Base-by-base conservation (phyloP, 1,140 invertebrate genomes). In the Holcopasites calliopsidis region DNA sequence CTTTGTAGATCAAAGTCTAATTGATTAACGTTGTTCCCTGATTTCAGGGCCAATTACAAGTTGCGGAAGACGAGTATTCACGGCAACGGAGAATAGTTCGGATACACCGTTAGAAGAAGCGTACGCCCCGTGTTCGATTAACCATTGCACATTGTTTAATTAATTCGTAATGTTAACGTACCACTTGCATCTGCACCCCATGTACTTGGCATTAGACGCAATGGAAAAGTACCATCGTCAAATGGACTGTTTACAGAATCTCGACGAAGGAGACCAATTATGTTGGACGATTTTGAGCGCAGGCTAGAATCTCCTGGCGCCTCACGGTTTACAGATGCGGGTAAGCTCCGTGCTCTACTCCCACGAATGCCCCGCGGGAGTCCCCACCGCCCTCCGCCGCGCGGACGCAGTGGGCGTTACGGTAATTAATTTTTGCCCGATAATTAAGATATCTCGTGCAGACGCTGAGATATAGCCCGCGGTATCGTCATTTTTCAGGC, bases 371-470 rank as follows among this genome's bases (percentile, higher is more conserved):
- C 77, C 78, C 79, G 57, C 81, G 83, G 83, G 70, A 74, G 79
- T 71, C 82, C 62, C 62, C 44, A 61, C 69, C 57, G 76, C 75
- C 83, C 58, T 69, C 60, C 33, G 33, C 55, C 66, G 71, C 54
- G 33, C 75, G 49, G 64, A 71, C 61, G 40, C 65, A 64, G 79
- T 87, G 82, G 86, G 86, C 86, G 86, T 87, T 86, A 78, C 78
- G 73, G 78, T 87, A 86, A 87, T 87, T 87, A 87, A 87, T 87
- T 87, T 86, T 84, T 83, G 78, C 82, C 76, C 38, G 77, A 86
- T 84, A 87, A 87, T 87, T 87, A 87, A 87, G 86, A 86, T 86
- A 87, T 87, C 84, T 57, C 49, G 55, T 55, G 71, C 68, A 65
- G 79, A 82, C 76, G 57, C 68, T 55, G 61, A 80, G 75, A 76